phyloP scores from a whole-genome alignment of 2,113 vertebrate species.

The Cheilinus undulatus region DNA sequence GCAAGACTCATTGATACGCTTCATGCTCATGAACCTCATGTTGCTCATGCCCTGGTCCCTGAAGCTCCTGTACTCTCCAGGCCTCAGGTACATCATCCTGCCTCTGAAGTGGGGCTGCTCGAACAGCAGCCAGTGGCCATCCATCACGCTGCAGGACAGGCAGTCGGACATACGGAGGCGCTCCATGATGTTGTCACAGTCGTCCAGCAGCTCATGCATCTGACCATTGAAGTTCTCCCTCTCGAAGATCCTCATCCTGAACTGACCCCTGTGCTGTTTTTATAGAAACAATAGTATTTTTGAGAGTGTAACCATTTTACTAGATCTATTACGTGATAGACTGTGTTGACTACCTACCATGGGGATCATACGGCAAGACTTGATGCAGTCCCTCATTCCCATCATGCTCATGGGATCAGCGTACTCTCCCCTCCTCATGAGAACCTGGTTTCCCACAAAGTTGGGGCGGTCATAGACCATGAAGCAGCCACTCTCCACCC shows the following conservation, averaged over 20 bases:
- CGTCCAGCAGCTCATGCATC: constrained; percentile 58
- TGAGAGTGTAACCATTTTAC: neutral
- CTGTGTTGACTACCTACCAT: constrained; percentile 47
- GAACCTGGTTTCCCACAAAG: constrained; percentile 80
- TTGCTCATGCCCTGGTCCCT: constrained; percentile 66
- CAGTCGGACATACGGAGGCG: constrained; percentile 62
- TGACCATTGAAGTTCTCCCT: constrained; percentile 67
- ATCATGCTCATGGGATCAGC: constrained; percentile 59
- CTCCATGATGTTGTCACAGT: constrained; percentile 66
- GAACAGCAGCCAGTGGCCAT: constrained; percentile 83
- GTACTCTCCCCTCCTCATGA: constrained; percentile 81
- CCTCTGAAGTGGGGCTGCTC: constrained; percentile 81
- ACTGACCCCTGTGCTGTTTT: constrained; percentile 57
- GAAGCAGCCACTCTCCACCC: constrained; percentile 78
- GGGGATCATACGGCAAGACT: constrained; percentile 78
- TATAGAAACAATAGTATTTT: neutral
- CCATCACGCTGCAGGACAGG: constrained; percentile 80
- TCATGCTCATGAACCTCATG: constrained; percentile 73
- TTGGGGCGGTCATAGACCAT: constrained; percentile 80
- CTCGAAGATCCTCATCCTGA: constrained; percentile 72
- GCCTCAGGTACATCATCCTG: constrained; percentile 74
- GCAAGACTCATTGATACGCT: constrained; percentile 76
- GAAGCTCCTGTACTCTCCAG: constrained; percentile 79
- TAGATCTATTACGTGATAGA: accelerated
- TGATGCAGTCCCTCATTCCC: constrained; percentile 66